phyloP scores from a whole-genome alignment of 2,113 vertebrate genomes.

The Orycteropus afer region DNA sequence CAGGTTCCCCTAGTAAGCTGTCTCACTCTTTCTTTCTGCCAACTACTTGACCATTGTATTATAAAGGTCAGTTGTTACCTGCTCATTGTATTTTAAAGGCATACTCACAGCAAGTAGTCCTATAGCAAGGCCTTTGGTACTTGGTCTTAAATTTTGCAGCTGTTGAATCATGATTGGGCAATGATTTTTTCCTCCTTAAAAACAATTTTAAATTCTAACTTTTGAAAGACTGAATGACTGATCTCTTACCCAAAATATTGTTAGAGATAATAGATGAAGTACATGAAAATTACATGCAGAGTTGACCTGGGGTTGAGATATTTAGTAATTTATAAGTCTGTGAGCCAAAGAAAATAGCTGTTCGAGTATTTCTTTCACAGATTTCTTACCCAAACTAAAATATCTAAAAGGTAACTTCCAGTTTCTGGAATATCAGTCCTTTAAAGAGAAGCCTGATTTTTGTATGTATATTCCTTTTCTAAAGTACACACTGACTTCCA shows the following conservation, averaged over 20 bases:
- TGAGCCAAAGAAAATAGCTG: slow-evolving; percentile 7
- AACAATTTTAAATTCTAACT: slow-evolving; percentile 41
- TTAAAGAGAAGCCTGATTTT: slow-evolving; percentile 23
- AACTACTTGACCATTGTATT: slow-evolving; percentile 74
- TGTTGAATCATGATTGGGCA: slow-evolving; percentile 55
- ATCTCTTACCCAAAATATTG: slow-evolving; percentile 41
- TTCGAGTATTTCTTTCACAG: neutral
- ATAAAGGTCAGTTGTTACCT: slow-evolving; percentile 85
- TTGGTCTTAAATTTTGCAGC: slow-evolving; percentile 69
- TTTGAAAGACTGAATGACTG: slow-evolving; percentile 47
- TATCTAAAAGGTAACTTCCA: neutral
- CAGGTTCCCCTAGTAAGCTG: slow-evolving; percentile 67
- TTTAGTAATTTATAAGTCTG: slow-evolving; percentile 9
- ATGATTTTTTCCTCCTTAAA: slow-evolving; percentile 46
- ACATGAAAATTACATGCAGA: neutral
- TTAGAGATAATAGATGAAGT: neutral
- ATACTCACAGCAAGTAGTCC: slow-evolving; percentile 77
- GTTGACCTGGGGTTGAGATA: neutral
- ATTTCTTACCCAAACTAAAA: neutral
- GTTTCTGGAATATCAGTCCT: slow-evolving; percentile 41
- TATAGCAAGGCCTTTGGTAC: slow-evolving; percentile 74
- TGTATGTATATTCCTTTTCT: slow-evolving; percentile 8
- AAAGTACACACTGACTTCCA: neutral
- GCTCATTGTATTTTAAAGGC: slow-evolving; percentile 80
- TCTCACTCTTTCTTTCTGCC: slow-evolving; percentile 68